Evolutionary conservation across 2,888 invertebrate genomes (phyloP), one percentile per base, ranked within the genome.

Genomic region (Drosophila cognata): DNA sequence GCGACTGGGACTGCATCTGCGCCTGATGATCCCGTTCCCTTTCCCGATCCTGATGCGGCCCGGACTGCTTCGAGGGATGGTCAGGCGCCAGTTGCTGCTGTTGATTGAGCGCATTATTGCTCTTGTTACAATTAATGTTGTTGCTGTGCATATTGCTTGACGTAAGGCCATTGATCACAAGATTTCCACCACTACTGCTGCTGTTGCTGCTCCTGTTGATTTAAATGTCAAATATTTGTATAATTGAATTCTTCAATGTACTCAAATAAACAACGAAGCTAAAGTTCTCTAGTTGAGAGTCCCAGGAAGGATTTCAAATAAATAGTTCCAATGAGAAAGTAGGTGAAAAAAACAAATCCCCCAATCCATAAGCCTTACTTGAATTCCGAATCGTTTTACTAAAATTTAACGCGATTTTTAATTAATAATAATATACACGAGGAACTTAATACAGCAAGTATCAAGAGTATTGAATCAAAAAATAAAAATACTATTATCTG

Each of bases 161-260:
- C 74, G 91, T 91, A 84, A 92, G 91, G 82, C 91, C 91, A 75
- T 92, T 92, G 79, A 92, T 91, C 77, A 90, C 81, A 80, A 92
- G 85, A 66, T 85, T 88, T 55, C 80, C 90, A 74, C 78, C 88
- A 70, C 81, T 91, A 64, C 83, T 84, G 64, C 69, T 76, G 69
- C 82, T 81, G 70, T 74, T 84, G 68, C 77, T 84, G 58, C 82
- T 84, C 43, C 50, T 75, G 66, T 50, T 28, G 18, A n/a, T 25
- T 13, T 3, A 0, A 41, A 43, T 7, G 48, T n/a, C 10, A 8
- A 11, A 38, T 25, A 36, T 31, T 52, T 52, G 16, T 31, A 25
- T 25, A 18, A 55, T 36, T 36, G 0, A 46, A 25, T 16, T 25
- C 21, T 8, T 25, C 4, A 46, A 46, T 16, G 25, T 25, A 25